Base-by-base conservation (phyloP, 2,888 invertebrate species). In the Nyleta sp. region DNA sequence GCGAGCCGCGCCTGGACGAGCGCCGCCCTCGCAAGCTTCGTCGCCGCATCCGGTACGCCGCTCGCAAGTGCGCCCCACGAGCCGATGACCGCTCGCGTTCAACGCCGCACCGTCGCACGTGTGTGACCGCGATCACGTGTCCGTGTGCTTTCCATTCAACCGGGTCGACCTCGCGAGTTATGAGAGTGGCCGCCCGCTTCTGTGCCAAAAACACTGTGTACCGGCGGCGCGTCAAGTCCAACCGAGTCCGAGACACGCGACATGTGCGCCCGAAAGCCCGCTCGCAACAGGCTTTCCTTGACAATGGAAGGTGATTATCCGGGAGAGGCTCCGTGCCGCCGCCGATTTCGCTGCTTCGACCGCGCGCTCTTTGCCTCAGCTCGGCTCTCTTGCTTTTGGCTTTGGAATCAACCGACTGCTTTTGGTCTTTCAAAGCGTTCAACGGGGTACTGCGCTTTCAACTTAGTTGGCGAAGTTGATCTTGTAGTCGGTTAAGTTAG, bases 1-100 rank as follows among this genome's bases (percentile, higher is more conserved):
- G 60, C 53, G 57, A 24, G 59, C 59, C 40, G 42, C 48, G 55
- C 60, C 67, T 46, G 57, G 52, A 52, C 31, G 50, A 13, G n/a
- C n/a, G n/a, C n/a, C n/a, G n/a, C n/a, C 59, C 77, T 77, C 65
- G 79, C 79, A 60, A 73, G 76, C 78, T 17, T 11, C 31, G 55
- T 52, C 68, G 67, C 62, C 64, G 35, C 31, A 10, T 74, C 24
- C 59, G 59, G 11, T n/a, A n/a, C n/a, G n/a, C n/a, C n/a, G n/a
- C n/a, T n/a, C n/a, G n/a, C n/a, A n/a, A n/a, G n/a, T n/a, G n/a
- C n/a, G n/a, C n/a, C n/a, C n/a, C 57, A 24, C 15, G 60, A 13
- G 42, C 28, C 28, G 53, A 62, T 48, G 33, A 33, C 33, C 46
- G 60, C 7, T 15, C 33, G 38, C 11, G 22, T 33, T 40, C 31